Evolutionary conservation across 2,797 vertebrate genomes (phyloP), one percentile per base, ranked within the genome.

Genomic region (Gambusia yucatana): DNA sequence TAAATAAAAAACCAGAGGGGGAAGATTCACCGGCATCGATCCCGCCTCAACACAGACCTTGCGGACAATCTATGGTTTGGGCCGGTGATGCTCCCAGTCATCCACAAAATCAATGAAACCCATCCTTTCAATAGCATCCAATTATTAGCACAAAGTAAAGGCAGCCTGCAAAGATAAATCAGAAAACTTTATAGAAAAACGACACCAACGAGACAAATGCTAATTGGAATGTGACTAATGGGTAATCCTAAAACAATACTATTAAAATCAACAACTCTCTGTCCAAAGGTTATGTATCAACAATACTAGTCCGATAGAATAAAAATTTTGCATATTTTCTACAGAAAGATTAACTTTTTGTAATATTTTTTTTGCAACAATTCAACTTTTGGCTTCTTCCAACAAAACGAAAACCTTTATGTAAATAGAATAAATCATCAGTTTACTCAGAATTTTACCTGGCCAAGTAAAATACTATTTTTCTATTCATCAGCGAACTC

Each of bases 71-170:
- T 93, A 96, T 93, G 96, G 95, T 95, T 97, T 97, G 96, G 95
- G 94, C 96, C 96, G 91, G 95, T 96, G 97, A 97, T 96, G 96
- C 96, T 96, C 97, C 93, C 96, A 96, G 97, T 97, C 97, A 96
- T 96, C 96, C 95, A 95, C 94, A 93, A 96, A 96, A 99, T 99
- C 97, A 97, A 99, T 99, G 96, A 98, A 98, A 97, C 96, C 97
- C 97, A 98, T 98, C 98, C 97, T 97, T 98, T 97, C 97, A 97
- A 97, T 96, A 97, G 95, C 96, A 97, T 98, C 96, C 97, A 98
- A 98, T 99, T 98, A 99, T 97, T 97, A 97, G 96, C 96, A 97
- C 97, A 97, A 96, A 90, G 89, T 96, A 96, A 96, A 97, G 93
- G 89, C 92, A 95, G 94, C 92, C 93, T 95, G 95, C 95, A 72